phyloP scores from a whole-genome alignment of 1,140 invertebrate species.

The Trypoxylus dichotomus region DNA sequence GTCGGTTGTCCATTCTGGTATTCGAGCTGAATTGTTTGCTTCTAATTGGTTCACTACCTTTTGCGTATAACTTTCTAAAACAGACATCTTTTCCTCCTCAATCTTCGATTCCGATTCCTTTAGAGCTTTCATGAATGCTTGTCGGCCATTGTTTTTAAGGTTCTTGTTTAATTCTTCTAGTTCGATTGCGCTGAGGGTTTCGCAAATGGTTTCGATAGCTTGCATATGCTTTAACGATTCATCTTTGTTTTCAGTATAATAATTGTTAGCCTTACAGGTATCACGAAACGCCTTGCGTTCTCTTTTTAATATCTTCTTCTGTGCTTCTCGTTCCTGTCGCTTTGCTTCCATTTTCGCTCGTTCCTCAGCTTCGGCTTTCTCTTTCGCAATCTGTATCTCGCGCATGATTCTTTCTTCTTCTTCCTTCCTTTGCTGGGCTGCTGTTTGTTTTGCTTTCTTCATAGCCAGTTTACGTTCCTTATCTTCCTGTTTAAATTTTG shows the following conservation, averaged over 20 bases:
- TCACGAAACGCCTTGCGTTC: slow-evolving; percentile 85
- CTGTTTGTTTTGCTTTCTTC: slow-evolving; percentile 90
- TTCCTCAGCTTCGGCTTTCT: slow-evolving; percentile 80
- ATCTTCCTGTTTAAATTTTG: slow-evolving; percentile 91
- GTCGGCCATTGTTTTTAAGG: slow-evolving; percentile 65
- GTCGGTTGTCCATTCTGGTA: slow-evolving; percentile 78
- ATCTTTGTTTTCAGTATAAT: slow-evolving; percentile 73
- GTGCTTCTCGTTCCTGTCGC: slow-evolving; percentile 83
- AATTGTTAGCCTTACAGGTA: slow-evolving; percentile 85
- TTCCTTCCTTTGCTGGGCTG: slow-evolving; percentile 76
- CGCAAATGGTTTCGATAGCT: slow-evolving; percentile 87
- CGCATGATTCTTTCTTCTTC: slow-evolving; percentile 77
- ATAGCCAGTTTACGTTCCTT: slow-evolving; percentile 86
- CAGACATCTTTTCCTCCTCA: slow-evolving; percentile 72
- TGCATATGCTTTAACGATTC: slow-evolving; percentile 84
- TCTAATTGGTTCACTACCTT: slow-evolving; percentile 53
- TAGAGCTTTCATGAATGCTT: slow-evolving; percentile 68
- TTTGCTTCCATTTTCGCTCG: slow-evolving; percentile 76
- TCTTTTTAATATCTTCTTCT: slow-evolving; percentile 82
- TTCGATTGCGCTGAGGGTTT: slow-evolving; percentile 71
- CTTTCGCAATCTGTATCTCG: slow-evolving; percentile 76
- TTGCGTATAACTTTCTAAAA: slow-evolving; percentile 58
- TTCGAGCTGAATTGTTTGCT: slow-evolving; percentile 52
- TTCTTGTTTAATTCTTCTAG: slow-evolving; percentile 77
- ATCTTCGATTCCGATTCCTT: slow-evolving; percentile 65